Conservation (phyloP, 2,113 vertebrate genomes). For the Perca schrenkii region DNA sequence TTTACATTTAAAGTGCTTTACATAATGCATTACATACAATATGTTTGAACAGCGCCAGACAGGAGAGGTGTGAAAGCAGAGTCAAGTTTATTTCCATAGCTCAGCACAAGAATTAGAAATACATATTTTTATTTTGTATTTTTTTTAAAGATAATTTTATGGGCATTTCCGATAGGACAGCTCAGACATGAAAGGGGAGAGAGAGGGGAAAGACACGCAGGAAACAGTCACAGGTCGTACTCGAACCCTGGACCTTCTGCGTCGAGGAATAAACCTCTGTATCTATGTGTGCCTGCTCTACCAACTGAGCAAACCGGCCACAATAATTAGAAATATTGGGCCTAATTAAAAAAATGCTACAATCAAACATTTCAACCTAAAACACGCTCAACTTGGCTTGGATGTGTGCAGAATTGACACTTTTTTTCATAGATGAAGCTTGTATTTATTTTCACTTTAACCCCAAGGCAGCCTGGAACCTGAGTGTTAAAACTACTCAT, state of each 20-base stretch:
- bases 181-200: no score
- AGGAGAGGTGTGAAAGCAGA: neutral
- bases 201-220: no score
- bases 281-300: no score
- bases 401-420: neutral
- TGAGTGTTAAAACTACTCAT: neutral
- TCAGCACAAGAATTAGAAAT: neutral
- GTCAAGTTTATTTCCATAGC: neutral
- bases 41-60: neutral
- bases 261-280: no score
- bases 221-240: no score
- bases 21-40: neutral
- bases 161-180: no score
- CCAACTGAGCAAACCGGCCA: neutral
- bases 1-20: neutral
- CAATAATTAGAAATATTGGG: neutral
- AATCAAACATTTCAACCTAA: neutral
- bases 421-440: neutral
- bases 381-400: neutral
- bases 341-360: neutral
- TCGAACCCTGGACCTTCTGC: no score
- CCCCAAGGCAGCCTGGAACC: slow-evolving; percentile 9
- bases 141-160: neutral
- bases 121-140: no score
- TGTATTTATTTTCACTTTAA: slow-evolving; percentile 18